Conservation (phyloP, 2,113 vertebrate genomes). For the Coregonus clupeaformis region DNA sequence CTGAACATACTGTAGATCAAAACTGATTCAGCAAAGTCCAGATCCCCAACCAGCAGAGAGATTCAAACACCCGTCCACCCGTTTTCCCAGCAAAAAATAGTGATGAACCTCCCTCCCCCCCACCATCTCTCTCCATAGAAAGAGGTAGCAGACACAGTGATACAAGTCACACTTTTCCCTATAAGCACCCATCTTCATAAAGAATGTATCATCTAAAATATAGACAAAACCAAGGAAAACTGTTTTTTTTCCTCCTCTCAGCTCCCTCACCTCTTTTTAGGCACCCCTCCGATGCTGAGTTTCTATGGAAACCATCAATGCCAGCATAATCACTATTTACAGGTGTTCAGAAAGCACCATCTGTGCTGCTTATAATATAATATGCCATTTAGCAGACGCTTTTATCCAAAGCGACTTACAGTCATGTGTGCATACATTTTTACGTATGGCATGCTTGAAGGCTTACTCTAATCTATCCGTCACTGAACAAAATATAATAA, state of each 20-base stretch:
- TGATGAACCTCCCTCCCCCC: no score
- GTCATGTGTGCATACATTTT: no score
- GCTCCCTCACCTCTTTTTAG: constrained; percentile 18
- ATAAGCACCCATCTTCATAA: constrained; percentile 6
- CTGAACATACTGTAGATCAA: not conserved
- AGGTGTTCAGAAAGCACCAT: constrained; percentile 23
- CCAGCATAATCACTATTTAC: constrained; percentile 37
- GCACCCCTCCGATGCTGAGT: constrained; percentile 16
- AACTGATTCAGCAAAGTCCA: not conserved
- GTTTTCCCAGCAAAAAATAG: no score
- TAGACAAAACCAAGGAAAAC: not conserved
- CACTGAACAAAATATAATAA: constrained; percentile 17
- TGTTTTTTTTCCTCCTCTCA: not conserved
- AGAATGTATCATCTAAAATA: constrained; percentile 1
- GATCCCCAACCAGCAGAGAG: no score
- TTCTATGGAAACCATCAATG: constrained; percentile 44
- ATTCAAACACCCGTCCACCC: no score
- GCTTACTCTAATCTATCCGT: constrained; percentile 40
- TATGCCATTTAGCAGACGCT: no score
- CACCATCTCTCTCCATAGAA: no score
- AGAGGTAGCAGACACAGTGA: not conserved
- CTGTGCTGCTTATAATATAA: no score
- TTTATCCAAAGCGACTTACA: no score
- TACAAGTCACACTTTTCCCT: not conserved
- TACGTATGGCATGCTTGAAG: no score